Percentiles rank a stretch among this genome's conserved stretches.
phyloP scores from a whole-genome alignment of 2,113 vertebrate genomes.

The Corynorhinus townsendii region DNA sequence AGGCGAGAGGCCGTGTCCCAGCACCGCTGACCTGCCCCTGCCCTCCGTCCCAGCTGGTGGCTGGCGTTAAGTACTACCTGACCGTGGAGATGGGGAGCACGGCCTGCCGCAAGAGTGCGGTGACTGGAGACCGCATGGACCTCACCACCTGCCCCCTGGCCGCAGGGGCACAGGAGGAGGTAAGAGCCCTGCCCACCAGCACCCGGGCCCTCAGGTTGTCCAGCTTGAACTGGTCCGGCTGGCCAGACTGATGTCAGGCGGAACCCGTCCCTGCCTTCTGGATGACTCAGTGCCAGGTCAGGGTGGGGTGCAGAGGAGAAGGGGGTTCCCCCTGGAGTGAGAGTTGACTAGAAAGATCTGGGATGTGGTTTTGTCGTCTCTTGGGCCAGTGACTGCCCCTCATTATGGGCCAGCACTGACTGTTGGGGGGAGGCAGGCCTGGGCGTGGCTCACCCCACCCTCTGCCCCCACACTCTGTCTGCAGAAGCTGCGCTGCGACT shows the following conservation, averaged over 20 bases:
- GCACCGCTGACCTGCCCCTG: neutral
- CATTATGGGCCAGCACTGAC: neutral
- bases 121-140: slow-evolving; percentile 70
- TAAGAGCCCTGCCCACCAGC: slow-evolving; percentile 55
- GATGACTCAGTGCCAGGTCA: slow-evolving; percentile 31
- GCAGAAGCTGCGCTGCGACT: slow-evolving; percentile 86
- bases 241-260: neutral
- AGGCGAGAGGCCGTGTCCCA: too few species aligned
- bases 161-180: slow-evolving; percentile 74
- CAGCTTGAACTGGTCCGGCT: slow-evolving; percentile 16
- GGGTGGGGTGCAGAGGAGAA: neutral
- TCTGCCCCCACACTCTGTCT: neutral
- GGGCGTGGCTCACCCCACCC: neutral
- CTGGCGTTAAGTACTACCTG: slow-evolving; percentile 86
- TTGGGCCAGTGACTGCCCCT: neutral
- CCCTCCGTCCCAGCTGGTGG: slow-evolving; percentile 79
- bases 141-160: slow-evolving; percentile 79
- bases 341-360: neutral
- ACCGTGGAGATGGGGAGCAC: slow-evolving; percentile 85
- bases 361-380: neutral
- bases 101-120: slow-evolving; percentile 80
- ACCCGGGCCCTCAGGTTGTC: neutral
- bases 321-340: neutral
- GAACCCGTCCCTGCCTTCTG: neutral
- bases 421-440: neutral